Evolutionary conservation across 2,888 invertebrate genomes (phyloP), one percentile per base, ranked within the genome.

Genomic region (Pollenia griseotomentosa): DNA sequence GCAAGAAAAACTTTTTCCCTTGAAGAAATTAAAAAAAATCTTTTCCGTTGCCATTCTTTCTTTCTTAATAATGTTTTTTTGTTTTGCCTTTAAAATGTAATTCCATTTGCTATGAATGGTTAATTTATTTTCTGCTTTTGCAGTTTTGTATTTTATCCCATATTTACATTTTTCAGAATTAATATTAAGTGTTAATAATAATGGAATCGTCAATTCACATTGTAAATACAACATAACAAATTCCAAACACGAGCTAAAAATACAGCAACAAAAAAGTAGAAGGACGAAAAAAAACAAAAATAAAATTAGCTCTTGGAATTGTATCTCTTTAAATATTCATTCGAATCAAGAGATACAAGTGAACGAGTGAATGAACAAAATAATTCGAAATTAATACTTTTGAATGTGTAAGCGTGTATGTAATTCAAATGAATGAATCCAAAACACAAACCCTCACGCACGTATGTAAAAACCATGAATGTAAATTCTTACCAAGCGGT

Each of bases 111-210:
- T 16, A 19, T 40, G 53, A 55, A 70, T 61, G 23, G 57, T 33
- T 82, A 61, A 61, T 57, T 66, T 66, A 23, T 74, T 19, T 65
- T 19, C 44, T 10, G 33, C 55, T 51, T 23, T 2, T 33, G 46
- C 57, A 68, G 33, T 66, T 59, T 40, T 51, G 42, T 61, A 33
- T 48, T 59, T 46, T 59, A 73, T 71, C 14, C 10, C 0, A 9
- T 63, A 51, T 75, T 42, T 63, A 11, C 14, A 3, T 42, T 51
- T 51, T 16, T 51, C 11, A n/a, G 61, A 61, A 83, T 77, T 77
- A 77, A 70, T 77, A 83, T 70, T 70, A 71, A 77, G 77, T 77
- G 83, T 53, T 83, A 77, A 83, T 83, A 77, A 83, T 77, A 83
- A 83, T 77, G 83, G 46, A 57, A 83, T 55, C 55, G 40, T 63